Base-by-base conservation (phyloP, 2,888 invertebrate genomes). In the Halocaridina rubra region DNA sequence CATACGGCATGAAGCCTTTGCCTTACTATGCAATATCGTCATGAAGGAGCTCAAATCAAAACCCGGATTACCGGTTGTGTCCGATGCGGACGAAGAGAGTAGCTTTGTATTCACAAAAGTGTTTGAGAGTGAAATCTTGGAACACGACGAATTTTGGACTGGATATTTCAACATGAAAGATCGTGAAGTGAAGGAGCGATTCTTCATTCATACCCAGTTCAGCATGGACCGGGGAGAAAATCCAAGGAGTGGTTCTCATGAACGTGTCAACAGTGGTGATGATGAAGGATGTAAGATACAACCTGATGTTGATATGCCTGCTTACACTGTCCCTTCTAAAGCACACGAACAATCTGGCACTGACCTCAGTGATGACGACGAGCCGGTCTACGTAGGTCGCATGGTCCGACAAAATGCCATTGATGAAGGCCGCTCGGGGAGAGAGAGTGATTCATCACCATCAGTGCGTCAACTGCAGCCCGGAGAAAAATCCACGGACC, bases 91-190 rank as follows among this genome's bases (percentile, higher is more conserved):
- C 19, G 82, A 84, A 53, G 77, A 82, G 29, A 77, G 39, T 30
- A 57, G 67, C 10, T 39, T 53, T 30, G n/a, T 78, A 7, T 84
- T 84, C 19, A 78, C 82, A 30, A 84, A 84, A 46, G 7, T 78
- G 46, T 78, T 84, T 57, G 84, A 74, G 30, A 30, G 33, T 27
- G 84, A 84, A 32, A 27, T 84, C 8, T 22, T 80, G 32, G 79
- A 84, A 53, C 74, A 79, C 13, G 79, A 84, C 29, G 79, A 84
- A 32, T 84, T 84, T 57, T 84, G 84, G 84, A 57, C 84, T 4
- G 64, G 67, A 7, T 84, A 84, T 64, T 84, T 84, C 53, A 67
- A 69, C 79, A 84, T 80, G 84, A 84, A 84, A 32, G 79, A 72
- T 3, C 64, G 74, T 29, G 75, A 84, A 39, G 79, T 84, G 24